Evolutionary conservation across 2,797 vertebrate genomes (phyloP).

Genomic region (Leucoraja ocellata): DNA sequence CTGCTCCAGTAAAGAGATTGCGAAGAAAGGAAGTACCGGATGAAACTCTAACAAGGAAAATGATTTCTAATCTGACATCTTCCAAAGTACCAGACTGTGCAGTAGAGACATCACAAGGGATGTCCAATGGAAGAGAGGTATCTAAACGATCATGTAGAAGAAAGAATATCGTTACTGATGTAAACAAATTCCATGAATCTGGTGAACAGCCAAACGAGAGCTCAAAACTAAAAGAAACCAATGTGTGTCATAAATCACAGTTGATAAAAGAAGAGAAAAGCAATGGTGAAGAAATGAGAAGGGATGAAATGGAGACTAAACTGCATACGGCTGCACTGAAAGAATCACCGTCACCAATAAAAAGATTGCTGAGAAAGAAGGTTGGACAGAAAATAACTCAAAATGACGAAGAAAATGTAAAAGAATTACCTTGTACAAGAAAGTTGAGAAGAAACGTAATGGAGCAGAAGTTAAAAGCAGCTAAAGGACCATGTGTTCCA

Average conservation of each 20-base stretch:
- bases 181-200: not conserved
- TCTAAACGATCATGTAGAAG: not conserved
- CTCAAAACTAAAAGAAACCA: not conserved
- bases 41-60: not conserved
- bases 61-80: not conserved
- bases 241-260: not conserved
- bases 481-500: not conserved
- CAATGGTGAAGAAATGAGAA: not conserved
- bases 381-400: not conserved
- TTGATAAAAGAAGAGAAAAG: not conserved
- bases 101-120: not conserved
- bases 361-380: not conserved
- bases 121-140: not conserved
- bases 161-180: not conserved
- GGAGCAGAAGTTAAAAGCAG: not conserved
- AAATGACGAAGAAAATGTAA: not conserved
- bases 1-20: slow-evolving; percentile 6
- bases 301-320: not conserved
- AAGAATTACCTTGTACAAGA: not conserved
- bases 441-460: not conserved
- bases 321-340: not conserved
- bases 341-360: not conserved
- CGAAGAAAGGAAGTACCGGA: not conserved
- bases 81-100: not conserved
- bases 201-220: not conserved